Evolutionary conservation across 2,888 invertebrate species (phyloP), one percentile per base, ranked within the genome.

Genomic region (Habroteleia sp.): DNA sequence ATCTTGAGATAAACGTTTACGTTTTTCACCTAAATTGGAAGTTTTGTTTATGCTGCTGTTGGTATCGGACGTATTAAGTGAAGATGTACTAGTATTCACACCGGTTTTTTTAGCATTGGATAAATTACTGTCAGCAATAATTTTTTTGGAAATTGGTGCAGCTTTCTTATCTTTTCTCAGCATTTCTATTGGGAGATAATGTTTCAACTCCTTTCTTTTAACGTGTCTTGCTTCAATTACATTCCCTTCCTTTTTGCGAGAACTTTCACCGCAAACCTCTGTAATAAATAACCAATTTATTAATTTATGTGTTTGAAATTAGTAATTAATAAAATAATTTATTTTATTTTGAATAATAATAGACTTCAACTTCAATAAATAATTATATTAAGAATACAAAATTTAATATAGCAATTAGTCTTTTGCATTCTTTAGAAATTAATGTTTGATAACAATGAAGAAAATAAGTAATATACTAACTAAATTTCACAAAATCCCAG

Each of bases 401-500:
- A n/a, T n/a, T n/a, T n/a, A n/a, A n/a, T n/a, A n/a, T n/a, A n/a
- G n/a, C n/a, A n/a, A n/a, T n/a, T n/a, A n/a, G n/a, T n/a, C n/a
- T n/a, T n/a, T n/a, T n/a, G n/a, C n/a, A n/a, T n/a, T n/a, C n/a
- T n/a, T n/a, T n/a, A n/a, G n/a, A n/a, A n/a, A n/a, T n/a, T n/a
- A n/a, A n/a, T n/a, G n/a, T n/a, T n/a, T n/a, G n/a, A 20, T 20
- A 25, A 6, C 3, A n/a, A 29, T 50, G 58, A 4, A 31, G 46
- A 46, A 14, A 13, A 14, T 2, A 14, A 14, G 14, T 35, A 37
- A n/a, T 13, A 16, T 29, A 66, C 60, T 92, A 93, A 87, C 97
- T 97, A 23, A 94, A 93, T 83, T 97, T 95, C 0, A 96, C 96
- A n/a, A n/a, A n/a, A n/a, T n/a, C n/a, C n/a, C n/a, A n/a, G n/a